A percentile compares a stretch with the other conserved stretches of the same genome.
phyloP scores from a whole-genome alignment of 2,797 vertebrate species.

The Centroberyx gerrardi region DNA sequence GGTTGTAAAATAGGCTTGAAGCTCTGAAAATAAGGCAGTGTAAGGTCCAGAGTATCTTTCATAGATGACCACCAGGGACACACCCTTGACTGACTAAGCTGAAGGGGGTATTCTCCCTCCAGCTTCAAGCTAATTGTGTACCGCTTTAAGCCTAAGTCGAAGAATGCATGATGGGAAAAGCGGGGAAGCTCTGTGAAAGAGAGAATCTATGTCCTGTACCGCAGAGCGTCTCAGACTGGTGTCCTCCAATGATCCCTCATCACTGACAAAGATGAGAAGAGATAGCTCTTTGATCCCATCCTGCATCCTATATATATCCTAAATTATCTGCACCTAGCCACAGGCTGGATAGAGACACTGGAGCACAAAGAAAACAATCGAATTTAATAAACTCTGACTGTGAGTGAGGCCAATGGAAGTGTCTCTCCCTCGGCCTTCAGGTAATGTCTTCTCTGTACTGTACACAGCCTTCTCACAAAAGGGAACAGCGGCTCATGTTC shows the following conservation, averaged over 20 bases:
- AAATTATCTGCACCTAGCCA: not conserved
- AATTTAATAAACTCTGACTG: slow-evolving; percentile 37
- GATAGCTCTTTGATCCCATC: slow-evolving; percentile 3
- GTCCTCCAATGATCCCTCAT: not conserved
- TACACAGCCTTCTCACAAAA: slow-evolving; percentile 15
- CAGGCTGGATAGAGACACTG: not conserved
- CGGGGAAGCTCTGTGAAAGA: not conserved
- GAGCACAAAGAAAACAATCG: not conserved
- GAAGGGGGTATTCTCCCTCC: not conserved
- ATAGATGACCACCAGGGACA: slow-evolving; percentile 11
- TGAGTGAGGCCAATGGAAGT: slow-evolving; percentile 14
- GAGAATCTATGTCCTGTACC: not conserved
- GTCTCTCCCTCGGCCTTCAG: slow-evolving; percentile 28
- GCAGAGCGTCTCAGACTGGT: not conserved
- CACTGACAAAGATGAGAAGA: slow-evolving; percentile 27
- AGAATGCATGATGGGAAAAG: not conserved
- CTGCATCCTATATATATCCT: not conserved
- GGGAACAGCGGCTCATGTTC: slow-evolving; percentile 20
- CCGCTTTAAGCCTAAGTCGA: not conserved
- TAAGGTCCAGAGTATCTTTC: not conserved
- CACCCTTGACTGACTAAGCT: slow-evolving; percentile 5
- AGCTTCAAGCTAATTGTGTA: not conserved
- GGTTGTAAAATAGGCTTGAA: not conserved
- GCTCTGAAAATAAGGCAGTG: slow-evolving; percentile 20
- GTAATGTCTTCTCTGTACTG: slow-evolving; percentile 25